Base-by-base conservation (phyloP, 2,113 vertebrate genomes). In the Ardeotis arabs region DNA sequence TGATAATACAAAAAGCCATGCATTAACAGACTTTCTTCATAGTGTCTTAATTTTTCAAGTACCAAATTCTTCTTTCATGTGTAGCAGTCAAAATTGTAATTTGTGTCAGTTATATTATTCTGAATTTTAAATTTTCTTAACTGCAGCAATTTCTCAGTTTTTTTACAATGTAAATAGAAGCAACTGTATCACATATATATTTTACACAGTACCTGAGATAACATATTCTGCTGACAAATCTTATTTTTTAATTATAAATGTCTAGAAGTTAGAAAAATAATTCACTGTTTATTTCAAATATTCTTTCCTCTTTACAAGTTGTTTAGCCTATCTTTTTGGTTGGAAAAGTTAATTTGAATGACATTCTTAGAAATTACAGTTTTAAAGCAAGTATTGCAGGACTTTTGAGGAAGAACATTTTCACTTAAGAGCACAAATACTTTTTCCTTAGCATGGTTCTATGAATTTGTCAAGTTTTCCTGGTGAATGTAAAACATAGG, bases 31-130 rank as follows among this genome's bases (percentile, higher is more conserved):
- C 9, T 60, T 67, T 91, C 64, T 70, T 75, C 10, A 12, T 67
- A 66, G 35, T 50, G 3, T 22, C 49, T 60, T 70, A 5, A 44
- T 50, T 82, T 70, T 87, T 84, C 18, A 60, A 88, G 14, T 73
- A 62, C 41, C 7, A 67, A 87, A 63, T 67, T 33, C 35, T 79
- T 8, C 37, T 74, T 74, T 67, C 10, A 18, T 67, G 4, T 83
- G 14, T 49, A 25, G 41, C 25, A n/a, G 60, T 76, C 22, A 92
- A 74, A 88, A 86, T 23, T 73, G 14, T 45, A 64, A 41, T 88
- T 77, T 0, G 0, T 74, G 11, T 68, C 13, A 69, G 5, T 47
- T 35, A 8, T 25, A 56, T 58, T 45, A 37, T 63, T 81, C 55
- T 55, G 14, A 78, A 55, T 84, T 80, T 77, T 22, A 8, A 56